Evolutionary conservation across 2,888 invertebrate species (phyloP).

Genomic region (Scaeva pyrastri): DNA sequence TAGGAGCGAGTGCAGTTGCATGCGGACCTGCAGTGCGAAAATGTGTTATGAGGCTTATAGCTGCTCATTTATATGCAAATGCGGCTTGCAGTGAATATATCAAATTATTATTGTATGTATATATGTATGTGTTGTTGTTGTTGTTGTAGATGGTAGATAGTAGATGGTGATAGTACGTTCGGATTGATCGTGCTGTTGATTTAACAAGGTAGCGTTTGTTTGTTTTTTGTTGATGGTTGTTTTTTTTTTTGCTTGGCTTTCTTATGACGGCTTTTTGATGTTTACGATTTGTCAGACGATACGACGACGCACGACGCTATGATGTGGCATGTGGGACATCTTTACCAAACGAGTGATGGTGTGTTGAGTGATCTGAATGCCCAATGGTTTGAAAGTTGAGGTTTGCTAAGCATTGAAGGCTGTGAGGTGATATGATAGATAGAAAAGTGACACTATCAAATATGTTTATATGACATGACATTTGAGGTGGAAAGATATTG

Average conservation of each 20-base stretch:
- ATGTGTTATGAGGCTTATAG: slow-evolving; percentile 34
- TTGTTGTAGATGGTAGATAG: slow-evolving; percentile 17
- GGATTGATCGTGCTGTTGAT: slow-evolving; percentile 63
- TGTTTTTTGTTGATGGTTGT: slow-evolving; percentile 28
- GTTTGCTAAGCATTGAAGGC: not conserved
- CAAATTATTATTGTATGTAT: slow-evolving; percentile 29
- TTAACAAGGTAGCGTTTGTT: slow-evolving; percentile 60
- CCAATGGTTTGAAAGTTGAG: slow-evolving; percentile 10
- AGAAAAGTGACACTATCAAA: not conserved
- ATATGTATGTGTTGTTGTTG: no score
- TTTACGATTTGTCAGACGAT: slow-evolving; percentile 72
- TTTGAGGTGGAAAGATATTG: not conserved
- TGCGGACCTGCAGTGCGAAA: slow-evolving; percentile 32
- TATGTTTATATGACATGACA: not conserved
- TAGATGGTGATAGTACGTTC: slow-evolving; percentile 10
- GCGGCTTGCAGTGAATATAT: slow-evolving; percentile 51
- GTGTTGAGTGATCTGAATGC: slow-evolving; percentile 54
- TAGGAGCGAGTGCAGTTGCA: slow-evolving; percentile 7
- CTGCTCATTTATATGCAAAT: slow-evolving; percentile 58
- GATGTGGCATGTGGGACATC: slow-evolving; percentile 51
- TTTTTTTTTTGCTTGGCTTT: slow-evolving; percentile 2
- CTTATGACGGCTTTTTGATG: slow-evolving; percentile 56
- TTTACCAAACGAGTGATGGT: slow-evolving; percentile 15
- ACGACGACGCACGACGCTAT: slow-evolving; percentile 47
- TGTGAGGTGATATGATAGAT: not conserved